These are phyloP conservation scores for Apamea sordens DNA, from an alignment of 2,888 invertebrate genomes.

Conservation along the genomic window DNA sequence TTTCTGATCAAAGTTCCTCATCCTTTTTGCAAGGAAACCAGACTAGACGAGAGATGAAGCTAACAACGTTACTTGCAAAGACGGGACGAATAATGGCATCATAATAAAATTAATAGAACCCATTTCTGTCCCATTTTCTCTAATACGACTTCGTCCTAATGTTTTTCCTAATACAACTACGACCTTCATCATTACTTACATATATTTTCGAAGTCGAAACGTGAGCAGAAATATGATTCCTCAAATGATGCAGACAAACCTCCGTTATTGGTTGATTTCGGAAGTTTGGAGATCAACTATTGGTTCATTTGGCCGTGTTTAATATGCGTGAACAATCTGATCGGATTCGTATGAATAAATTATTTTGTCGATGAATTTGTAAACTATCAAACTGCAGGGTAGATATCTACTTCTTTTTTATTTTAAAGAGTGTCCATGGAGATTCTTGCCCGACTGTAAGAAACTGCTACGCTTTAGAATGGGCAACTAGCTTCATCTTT, in stretches of 20 bases:
- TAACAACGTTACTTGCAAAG: constrained; percentile 43
- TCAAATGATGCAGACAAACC: constrained; percentile 38
- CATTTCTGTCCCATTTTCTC: constrained; percentile 44
- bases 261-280: constrained; percentile 37
- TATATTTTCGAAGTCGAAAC: constrained; percentile 49
- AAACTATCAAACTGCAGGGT: not conserved
- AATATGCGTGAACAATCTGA: constrained; percentile 5
- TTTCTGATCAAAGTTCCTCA: not conserved
- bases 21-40: constrained; percentile 38
- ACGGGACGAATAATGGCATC: constrained; percentile 50
- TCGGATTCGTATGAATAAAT: constrained; percentile 21
- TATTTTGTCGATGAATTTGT: constrained; percentile 17
- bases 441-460: not conserved
- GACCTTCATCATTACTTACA: constrained; percentile 51
- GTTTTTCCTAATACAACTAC: constrained; percentile 39
- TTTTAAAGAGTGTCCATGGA: not conserved
- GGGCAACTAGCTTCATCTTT: not conserved
- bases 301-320: constrained; percentile 29
- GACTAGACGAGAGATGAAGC: constrained; percentile 12
- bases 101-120: constrained; percentile 57
- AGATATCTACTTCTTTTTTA: not conserved
- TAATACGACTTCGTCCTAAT: constrained; percentile 36
- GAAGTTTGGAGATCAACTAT: constrained; percentile 30
- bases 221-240: constrained; percentile 58
- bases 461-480: not conserved